Evolutionary conservation across 2,113 vertebrate species (phyloP).

Genomic region (Hippopotamus amphibius): DNA sequence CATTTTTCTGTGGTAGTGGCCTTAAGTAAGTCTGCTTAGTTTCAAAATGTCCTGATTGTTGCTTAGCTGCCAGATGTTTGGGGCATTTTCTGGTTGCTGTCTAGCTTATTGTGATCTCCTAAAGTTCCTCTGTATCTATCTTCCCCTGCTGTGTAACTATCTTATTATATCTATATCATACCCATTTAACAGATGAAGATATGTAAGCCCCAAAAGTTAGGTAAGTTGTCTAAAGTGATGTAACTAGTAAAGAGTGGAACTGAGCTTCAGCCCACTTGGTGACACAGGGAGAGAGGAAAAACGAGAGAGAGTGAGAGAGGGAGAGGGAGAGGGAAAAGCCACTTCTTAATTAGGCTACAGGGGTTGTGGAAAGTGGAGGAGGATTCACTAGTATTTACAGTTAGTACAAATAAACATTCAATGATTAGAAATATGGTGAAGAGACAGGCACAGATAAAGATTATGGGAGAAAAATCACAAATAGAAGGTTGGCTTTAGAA

Average conservation of each 20-base stretch:
- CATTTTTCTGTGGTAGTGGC: neutral
- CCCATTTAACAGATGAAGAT: neutral
- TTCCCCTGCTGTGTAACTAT: neutral
- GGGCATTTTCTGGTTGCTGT: neutral
- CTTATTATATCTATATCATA: neutral
- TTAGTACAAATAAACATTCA: neutral
- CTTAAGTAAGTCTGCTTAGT: neutral
- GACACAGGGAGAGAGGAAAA: neutral
- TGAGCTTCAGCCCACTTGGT: neutral
- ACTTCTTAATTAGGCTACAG: neutral
- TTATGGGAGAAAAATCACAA: neutral
- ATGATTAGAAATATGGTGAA: neutral
- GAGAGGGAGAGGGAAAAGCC: fast-evolving
- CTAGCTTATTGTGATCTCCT: neutral
- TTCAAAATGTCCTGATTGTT: neutral
- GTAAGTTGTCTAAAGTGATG: neutral
- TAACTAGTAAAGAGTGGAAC: neutral
- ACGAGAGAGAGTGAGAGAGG: fast-evolving
- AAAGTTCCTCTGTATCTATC: neutral
- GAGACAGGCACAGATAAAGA: neutral
- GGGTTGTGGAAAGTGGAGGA: neutral
- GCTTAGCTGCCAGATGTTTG: neutral
- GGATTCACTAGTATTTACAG: neutral
- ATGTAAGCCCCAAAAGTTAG: neutral
- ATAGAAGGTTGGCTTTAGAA: neutral